A percentile compares a stretch with the other conserved stretches of the same genome.
Conservation (phyloP, 64 coral and sea anemone species). For the Acropora tenuis region DNA sequence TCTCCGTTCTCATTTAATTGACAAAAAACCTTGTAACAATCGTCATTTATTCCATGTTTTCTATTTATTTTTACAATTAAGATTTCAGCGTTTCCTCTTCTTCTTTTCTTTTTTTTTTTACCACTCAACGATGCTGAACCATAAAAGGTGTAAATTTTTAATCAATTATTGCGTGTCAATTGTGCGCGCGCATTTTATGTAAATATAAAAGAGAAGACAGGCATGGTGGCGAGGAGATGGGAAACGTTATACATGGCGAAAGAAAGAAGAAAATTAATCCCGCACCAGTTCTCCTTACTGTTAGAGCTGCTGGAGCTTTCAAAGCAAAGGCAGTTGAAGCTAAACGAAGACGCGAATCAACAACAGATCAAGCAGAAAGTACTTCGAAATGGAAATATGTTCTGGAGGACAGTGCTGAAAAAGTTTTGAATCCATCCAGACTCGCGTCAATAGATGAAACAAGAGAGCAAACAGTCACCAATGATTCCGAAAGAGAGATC, state of each 20-base stretch:
- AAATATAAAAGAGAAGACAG: no score
- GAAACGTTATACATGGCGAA: neutral
- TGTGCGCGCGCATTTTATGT: neutral
- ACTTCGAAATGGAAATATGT: neutral
- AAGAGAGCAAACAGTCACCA: neutral
- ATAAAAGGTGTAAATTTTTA: no score
- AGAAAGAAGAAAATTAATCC: neutral
- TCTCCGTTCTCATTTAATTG: no score
- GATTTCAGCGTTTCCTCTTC: no score
- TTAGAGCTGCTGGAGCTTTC: conserved; percentile 1
- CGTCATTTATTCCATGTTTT: no score
- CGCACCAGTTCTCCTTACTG: neutral
- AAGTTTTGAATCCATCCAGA: neutral
- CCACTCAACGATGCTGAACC: no score
- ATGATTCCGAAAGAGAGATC: neutral
- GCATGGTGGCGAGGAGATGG: neutral
- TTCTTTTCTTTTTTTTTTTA: no score
- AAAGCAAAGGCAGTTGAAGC: neutral
- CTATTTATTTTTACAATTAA: no score
- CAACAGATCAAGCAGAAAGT: conserved; percentile 5
- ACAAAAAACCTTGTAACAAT: no score
- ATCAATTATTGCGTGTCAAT: neutral
- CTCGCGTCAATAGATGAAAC: neutral
- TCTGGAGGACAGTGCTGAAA: neutral
- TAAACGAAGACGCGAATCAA: neutral